Base-by-base conservation (phyloP, 92 coral and sea anemone species). In the Virgularia gustaviana region DNA sequence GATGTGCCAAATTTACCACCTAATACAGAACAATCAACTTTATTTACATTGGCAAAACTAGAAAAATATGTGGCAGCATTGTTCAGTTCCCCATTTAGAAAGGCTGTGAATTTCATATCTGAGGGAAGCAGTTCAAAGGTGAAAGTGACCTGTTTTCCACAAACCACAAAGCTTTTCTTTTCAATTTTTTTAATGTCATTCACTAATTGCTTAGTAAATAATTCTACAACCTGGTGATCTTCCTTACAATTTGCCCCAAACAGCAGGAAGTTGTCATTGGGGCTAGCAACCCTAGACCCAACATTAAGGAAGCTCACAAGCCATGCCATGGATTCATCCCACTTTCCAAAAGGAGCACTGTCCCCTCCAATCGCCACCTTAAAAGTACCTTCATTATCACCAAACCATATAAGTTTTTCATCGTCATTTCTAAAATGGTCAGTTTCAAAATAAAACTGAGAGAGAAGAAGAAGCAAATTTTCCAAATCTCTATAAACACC, bases 271-370 rank as follows among this genome's bases (percentile, higher is more conserved):
- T 80, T 80, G 22, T 85, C 89, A 80, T 85, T 75, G 7, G 82
- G 81, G 44, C 72, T 70, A 1, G 88, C 76, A 30, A 78, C 83
- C 32, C 86, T 35, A 2, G 86, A 28, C 8, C 84, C 86, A 22
- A 81, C 82, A 81, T 88, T 88, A 8, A 88, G 71, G 52, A 88
- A 71, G 42, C 85, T 81, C 12, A 88, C 65, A 31, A 84, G 60
- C 78, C 78, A 86, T 9, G 90, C 65, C 75, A 71, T 65, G 0
- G 83, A 82, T 34, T 85, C 76, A 59, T 86, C 80, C 83, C 83
- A 73, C 11, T 86, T 83, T 4, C 88, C 90, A 74, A 83, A 85
- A 33, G 81, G 90, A n/a, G 85, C 84, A 3, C 92, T 86, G 42
- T 87, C 88, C 9, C 89, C 85, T 30, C 89, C 94, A 29, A 78